phyloP scores from a whole-genome alignment of 2,113 vertebrate species.

The Nyctereutes procyonoides region DNA sequence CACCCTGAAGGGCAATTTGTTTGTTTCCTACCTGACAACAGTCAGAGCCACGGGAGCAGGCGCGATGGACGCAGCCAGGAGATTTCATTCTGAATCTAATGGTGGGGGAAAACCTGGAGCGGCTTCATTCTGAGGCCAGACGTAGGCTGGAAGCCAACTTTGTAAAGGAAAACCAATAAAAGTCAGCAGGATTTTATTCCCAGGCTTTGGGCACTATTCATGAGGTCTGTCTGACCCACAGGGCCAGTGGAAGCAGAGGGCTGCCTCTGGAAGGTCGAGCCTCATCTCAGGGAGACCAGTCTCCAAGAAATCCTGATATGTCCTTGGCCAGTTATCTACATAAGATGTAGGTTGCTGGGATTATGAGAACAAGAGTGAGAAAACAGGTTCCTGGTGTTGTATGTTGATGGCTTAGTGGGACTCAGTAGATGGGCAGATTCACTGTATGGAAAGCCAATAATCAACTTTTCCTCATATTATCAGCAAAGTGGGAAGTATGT shows the following conservation, averaged over 20 bases:
- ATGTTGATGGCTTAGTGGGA: not conserved
- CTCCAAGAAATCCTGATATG: not conserved
- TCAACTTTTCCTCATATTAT: not conserved
- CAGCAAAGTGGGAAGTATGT: not conserved
- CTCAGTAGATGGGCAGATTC: not conserved
- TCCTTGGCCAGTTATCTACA: not conserved
- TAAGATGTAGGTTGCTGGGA: not conserved
- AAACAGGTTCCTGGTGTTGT: not conserved
- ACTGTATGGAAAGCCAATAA: not conserved
- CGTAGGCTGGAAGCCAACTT: not conserved
- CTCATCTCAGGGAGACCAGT: not conserved
- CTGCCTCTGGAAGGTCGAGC: not conserved
- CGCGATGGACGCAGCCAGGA: not conserved
- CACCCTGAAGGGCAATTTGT: not conserved
- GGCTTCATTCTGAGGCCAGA: not conserved
- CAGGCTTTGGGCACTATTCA: not conserved
- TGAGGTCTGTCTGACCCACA: rapidly evolving
- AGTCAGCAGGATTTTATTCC: not conserved
- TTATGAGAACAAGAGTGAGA: not conserved
- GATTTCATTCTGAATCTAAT: not conserved
- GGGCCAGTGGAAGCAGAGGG: rapidly evolving
- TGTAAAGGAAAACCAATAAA: not conserved
- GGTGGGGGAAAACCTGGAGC: not conserved
- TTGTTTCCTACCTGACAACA: constrained; percentile 10
- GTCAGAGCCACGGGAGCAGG: not conserved